phyloP scores from a whole-genome alignment of 53 echinoderm and acorn worm genomes.

The Holothuria leucospilota region DNA sequence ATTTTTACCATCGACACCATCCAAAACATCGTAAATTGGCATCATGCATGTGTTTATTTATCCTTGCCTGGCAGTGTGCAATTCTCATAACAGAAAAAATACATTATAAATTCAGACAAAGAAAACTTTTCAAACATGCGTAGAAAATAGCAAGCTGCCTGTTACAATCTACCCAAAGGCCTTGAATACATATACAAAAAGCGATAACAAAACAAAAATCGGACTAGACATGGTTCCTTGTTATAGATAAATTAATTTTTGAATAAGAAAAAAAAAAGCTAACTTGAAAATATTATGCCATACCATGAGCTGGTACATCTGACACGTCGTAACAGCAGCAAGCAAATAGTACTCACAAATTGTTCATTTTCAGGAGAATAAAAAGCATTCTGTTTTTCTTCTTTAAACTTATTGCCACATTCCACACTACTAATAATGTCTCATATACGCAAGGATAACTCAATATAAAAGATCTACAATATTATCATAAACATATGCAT shows the following conservation, averaged over 20 bases:
- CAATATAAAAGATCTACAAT: too few relatives aligned
- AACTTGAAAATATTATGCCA: not conserved
- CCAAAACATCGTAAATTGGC: too few relatives aligned
- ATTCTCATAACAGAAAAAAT: conserved; percentile 4
- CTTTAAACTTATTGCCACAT: conserved; percentile 20
- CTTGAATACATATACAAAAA: conserved; percentile 46
- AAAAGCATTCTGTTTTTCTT: not conserved
- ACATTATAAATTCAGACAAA: conserved; percentile 18
- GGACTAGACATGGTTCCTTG: not conserved
- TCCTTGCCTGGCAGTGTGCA: conserved; percentile 6
- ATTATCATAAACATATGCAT: too few relatives aligned
- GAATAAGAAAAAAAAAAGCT: not conserved
- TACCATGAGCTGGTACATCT: too few relatives aligned
- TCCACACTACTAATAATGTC: not conserved
- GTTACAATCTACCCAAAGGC: not conserved
- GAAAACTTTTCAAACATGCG: conserved; percentile 28
- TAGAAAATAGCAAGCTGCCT: conserved; percentile 23
- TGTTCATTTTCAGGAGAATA: too few relatives aligned
- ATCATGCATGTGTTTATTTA: too few relatives aligned
- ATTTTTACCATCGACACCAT: too few relatives aligned
- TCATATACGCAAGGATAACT: too few relatives aligned
- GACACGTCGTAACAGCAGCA: too few relatives aligned
- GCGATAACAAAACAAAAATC: not conserved
- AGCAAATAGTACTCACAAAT: too few relatives aligned
- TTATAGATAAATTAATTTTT: conserved; percentile 13